These are phyloP conservation scores for Neomorphus geoffroyi DNA, from an alignment of 2,797 vertebrate genomes.

Conservation along the genomic window DNA sequence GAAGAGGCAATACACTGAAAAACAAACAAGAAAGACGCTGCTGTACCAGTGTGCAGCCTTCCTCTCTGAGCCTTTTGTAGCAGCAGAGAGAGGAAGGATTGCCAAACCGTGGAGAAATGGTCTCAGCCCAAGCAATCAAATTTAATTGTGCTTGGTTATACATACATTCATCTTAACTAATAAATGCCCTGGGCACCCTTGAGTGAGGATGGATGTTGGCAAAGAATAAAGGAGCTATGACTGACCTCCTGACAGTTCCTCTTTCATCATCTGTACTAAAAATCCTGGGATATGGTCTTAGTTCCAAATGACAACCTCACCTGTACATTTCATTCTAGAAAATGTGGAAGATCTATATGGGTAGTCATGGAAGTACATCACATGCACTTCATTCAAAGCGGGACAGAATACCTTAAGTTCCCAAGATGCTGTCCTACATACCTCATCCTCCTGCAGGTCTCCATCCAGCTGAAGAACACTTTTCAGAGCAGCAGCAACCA, in stretches of 20 bases:
- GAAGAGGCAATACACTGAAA: not conserved
- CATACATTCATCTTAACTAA: not conserved
- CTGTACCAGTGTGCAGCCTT: not conserved
- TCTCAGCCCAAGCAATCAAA: not conserved
- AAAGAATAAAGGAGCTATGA: not conserved
- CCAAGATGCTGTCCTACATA: slow-evolving; percentile 20
- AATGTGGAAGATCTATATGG: not conserved
- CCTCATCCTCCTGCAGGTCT: slow-evolving; percentile 74
- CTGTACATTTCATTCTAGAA: not conserved
- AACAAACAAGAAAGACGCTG: not conserved
- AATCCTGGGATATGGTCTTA: not conserved
- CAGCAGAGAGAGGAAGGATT: not conserved
- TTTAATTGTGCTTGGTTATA: not conserved
- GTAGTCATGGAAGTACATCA: not conserved
- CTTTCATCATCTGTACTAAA: not conserved
- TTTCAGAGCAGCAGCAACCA: slow-evolving; percentile 77
- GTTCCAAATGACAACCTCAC: not conserved
- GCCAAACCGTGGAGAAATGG: not conserved
- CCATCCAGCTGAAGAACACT: slow-evolving; percentile 69
- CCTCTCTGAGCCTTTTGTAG: not conserved
- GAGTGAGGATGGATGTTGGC: not conserved
- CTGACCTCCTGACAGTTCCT: not conserved
- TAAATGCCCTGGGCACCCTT: accelerated
- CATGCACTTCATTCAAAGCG: not conserved
- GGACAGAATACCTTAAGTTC: not conserved